A percentile compares a stretch with the other conserved stretches of the same genome.
Conservation (phyloP, 2,113 vertebrate genomes). For the Dromiciops gliroides region DNA sequence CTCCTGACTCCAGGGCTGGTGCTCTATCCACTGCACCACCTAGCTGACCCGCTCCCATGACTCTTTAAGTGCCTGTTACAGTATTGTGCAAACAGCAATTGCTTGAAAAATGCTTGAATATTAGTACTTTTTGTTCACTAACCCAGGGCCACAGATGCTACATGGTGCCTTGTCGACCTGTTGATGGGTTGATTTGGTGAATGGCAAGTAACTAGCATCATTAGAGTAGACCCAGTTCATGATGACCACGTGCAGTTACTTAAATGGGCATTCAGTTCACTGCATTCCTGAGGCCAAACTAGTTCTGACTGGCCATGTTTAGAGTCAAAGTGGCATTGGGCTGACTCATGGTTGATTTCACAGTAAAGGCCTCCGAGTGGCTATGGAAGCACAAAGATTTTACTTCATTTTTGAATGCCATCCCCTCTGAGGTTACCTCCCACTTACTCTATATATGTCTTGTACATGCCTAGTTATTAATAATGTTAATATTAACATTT, state of each 20-base stretch:
- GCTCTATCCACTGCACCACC: too few relatives aligned
- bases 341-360: conserved; percentile 25
- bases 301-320: neutral
- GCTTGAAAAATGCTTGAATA: neutral
- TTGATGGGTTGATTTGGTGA: neutral
- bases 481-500: neutral
- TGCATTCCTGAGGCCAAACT: conserved; percentile 25
- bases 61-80: neutral
- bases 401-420: neutral
- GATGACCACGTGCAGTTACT: neutral
- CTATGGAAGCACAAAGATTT: neutral
- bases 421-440: neutral
- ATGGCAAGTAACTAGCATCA: neutral
- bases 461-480: neutral
- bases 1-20: too few relatives aligned
- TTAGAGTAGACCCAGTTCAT: neutral
- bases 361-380: neutral
- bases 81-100: neutral
- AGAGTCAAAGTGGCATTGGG: conserved; percentile 33
- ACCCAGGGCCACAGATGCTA: neutral
- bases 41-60: neutral
- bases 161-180: neutral
- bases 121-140: neutral
- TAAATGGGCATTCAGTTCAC: neutral
- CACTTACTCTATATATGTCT: neutral